Conservation (phyloP, 2,797 vertebrate genomes). For the Poeciliopsis turneri region DNA sequence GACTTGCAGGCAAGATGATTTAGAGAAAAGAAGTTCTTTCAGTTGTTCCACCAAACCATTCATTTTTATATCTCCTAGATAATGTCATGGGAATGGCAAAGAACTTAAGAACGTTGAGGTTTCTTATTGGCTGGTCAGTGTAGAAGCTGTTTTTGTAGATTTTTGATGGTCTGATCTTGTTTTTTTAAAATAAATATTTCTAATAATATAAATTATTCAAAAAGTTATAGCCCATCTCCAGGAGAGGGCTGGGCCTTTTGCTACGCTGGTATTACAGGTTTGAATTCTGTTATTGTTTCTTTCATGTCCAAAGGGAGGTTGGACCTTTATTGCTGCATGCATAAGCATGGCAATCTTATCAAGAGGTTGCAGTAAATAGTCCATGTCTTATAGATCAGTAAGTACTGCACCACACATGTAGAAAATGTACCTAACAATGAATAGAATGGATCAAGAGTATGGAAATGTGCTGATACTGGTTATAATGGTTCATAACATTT, state of each 20-base stretch:
- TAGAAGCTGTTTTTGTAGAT: constrained; percentile 11
- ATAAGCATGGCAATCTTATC: not conserved
- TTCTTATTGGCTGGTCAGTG: not conserved
- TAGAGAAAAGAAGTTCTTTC: constrained; percentile 28
- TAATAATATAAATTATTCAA: not conserved
- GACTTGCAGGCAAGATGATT: constrained; percentile 48
- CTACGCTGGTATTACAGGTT: not conserved
- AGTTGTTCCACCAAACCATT: constrained; percentile 13
- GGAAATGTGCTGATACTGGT: not conserved
- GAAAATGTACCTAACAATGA: not conserved
- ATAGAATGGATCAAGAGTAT: not conserved
- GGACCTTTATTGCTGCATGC: not conserved
- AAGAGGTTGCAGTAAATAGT: not conserved
- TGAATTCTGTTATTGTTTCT: not conserved
- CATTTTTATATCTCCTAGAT: constrained; percentile 17
- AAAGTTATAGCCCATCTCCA: not conserved
- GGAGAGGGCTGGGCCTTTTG: not conserved
- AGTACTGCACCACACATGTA: no score
- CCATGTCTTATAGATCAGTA: not conserved
- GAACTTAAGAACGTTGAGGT: not conserved
- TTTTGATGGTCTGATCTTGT: not conserved
- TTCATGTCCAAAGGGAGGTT: not conserved
- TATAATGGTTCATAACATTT: not conserved
- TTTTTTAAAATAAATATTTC: no score
- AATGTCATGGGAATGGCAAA: constrained; percentile 21